A percentile compares a stretch with the other conserved stretches of the same genome.
phyloP scores from a whole-genome alignment of 2,888 invertebrate species.

The Nephrocerus scutellatus region DNA sequence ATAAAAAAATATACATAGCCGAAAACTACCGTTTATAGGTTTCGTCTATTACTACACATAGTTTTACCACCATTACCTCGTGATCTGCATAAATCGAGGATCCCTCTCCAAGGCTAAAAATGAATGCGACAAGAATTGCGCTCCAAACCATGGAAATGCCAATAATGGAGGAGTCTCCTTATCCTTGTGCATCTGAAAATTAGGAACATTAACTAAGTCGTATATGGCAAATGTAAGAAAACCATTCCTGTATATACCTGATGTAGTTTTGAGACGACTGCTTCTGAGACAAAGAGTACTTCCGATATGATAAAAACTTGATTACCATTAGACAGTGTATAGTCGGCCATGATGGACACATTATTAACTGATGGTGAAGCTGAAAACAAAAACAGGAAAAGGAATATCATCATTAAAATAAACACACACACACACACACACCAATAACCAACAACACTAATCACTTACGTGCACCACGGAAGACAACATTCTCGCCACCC shows the following conservation, averaged over 20 bases:
- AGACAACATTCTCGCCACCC: slow-evolving; percentile 54
- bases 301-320: slow-evolving; percentile 57
- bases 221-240: too few species aligned
- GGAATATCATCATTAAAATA: slow-evolving; percentile 1
- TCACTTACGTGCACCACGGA: slow-evolving; percentile 54
- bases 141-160: slow-evolving; percentile 60
- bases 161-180: slow-evolving; percentile 60
- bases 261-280: slow-evolving; percentile 56
- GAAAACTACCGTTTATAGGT: slow-evolving; percentile 6
- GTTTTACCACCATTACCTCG: slow-evolving; percentile 37
- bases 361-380: slow-evolving; percentile 54
- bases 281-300: slow-evolving; percentile 57
- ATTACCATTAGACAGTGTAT: slow-evolving; percentile 57
- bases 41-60: background rate
- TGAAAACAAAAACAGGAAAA: slow-evolving; percentile 24
- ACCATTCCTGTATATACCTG: slow-evolving; percentile 48
- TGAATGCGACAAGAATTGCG: slow-evolving; percentile 58
- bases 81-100: slow-evolving; percentile 53
- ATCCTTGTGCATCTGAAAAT: slow-evolving; percentile 51
- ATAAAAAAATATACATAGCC: background rate
- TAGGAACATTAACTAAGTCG: too few species aligned
- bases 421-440: background rate
- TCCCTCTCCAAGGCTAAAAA: slow-evolving; percentile 56
- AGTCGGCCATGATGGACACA: slow-evolving; percentile 54
- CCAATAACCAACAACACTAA: background rate